Evolutionary conservation across 2,888 invertebrate species (phyloP), one percentile per base, ranked within the genome.

Genomic region (Leptinotarsa peninsularis): DNA sequence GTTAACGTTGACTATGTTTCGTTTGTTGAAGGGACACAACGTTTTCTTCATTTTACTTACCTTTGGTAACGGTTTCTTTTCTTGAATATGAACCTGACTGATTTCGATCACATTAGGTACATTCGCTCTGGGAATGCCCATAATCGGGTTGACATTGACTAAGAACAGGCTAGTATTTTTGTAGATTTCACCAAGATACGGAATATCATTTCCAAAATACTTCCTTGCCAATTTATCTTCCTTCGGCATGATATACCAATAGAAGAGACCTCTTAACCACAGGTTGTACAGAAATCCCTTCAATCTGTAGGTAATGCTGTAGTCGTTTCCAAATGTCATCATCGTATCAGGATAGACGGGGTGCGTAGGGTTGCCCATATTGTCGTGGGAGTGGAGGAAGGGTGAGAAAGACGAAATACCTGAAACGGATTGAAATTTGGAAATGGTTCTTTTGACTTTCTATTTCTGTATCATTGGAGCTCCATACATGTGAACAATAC

Each of bases 301-400:
- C 1, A 81, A 33, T 63, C 76, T 74, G 21, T 77, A 74, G 15
- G 70, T 72, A 60, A 80, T 76, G 17, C 66, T 15, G 7, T 71
- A 52, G 21, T 73, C 33, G 1, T 60, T 71, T 0, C 15, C 23
- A 3, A 33, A 49, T 13, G 49, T 50, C 1, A 76, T 50, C 71
- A 76, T 63, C 56, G 71, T 67, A 68, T 84, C 84, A 7, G 83
- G 83, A 67, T 80, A 78, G 21, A 84, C 67, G 1, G 84, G 83
- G 78, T 85, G 84, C 0, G 82, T 76, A 5, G 83, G 81, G 77
- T 85, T 85, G 17, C 83, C 84, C 7, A 84, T 69, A 15, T 79
- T 75, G 68, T 83, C 81, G 54, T 83, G 80, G 0, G 72, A 69
- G 69, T 79, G 75, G 4, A 78, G 72, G 10, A 76, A 76, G 3